Evolutionary conservation across 2,113 vertebrate genomes (phyloP), one percentile per base, ranked within the genome.

Genomic region (Cephalopholis sonnerati): DNA sequence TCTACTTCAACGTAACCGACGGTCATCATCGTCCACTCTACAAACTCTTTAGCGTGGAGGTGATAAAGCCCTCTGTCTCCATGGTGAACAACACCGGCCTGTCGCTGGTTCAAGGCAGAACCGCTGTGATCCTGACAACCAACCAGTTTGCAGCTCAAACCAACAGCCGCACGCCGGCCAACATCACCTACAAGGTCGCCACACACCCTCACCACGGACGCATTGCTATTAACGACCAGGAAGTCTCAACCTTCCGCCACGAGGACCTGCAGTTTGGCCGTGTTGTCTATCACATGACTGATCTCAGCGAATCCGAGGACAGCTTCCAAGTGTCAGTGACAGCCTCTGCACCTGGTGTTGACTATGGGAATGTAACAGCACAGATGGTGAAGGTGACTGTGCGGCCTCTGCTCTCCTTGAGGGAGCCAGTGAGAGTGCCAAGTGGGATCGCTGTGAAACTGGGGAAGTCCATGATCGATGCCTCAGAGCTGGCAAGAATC

Each of bases 1-100:
- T 98, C 88, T 97, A 97, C 91, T 97, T 99, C 70, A 97, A 96
- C 0, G 96, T 97, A 44, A 97, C 94, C 0, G 96, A 97, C 51
- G 97, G 97, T 20, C 91, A 96, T 61, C 97, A 97, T 82, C 87
- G 82, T 10, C 97, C 97, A 8, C 93, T 97, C 59, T 97, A 96
- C 89, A 97, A 96, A 87, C 92, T 96, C 0, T 97, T 98, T 64
- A 96, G 91, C 74, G 75, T 97, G 88, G 96, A 98, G 82, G 96
- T 98, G 5, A 86, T 93, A 48, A 95, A 96, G 16, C 74, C 96
- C 0, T 74, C 93, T 18, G 87, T 97, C 71, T 91, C 83, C 22
- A 77, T 98, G 1, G 90, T 96, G 70, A 98, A 97, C 90, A 96
- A 96, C 91, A 97, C 96, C 0, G 92, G 89, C 51, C 84, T 98